A percentile compares a stretch with the other conserved stretches of the same genome.
phyloP scores from a whole-genome alignment of 2,113 vertebrate genomes.

The Eretmodus cyanostictus region DNA sequence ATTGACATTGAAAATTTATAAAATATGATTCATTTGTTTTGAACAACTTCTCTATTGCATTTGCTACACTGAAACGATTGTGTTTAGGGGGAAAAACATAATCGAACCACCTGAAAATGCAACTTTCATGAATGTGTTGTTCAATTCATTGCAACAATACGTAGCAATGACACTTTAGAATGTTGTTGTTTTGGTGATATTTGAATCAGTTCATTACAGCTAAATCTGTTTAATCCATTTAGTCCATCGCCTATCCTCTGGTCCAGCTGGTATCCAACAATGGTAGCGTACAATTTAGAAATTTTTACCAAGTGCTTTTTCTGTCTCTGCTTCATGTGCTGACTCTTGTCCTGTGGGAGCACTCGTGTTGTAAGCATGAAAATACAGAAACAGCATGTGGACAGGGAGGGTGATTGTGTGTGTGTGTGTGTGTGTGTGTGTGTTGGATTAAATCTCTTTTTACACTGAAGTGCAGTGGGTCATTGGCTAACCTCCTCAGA shows the following conservation, averaged over 20 bases:
- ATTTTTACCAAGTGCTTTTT: not conserved
- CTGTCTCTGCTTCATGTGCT: not conserved
- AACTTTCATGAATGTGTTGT: not conserved
- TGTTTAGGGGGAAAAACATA: not conserved
- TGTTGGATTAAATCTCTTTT: not conserved
- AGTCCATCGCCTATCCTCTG: not conserved
- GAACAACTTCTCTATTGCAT: not conserved
- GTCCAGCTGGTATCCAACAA: not conserved
- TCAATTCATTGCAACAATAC: not conserved
- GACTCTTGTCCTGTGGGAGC: not conserved
- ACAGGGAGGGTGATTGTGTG: not conserved
- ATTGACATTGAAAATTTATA: not conserved
- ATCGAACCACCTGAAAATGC: accelerated
- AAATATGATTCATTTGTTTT: not conserved
- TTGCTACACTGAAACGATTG: not conserved
- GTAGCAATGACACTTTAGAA: not conserved
- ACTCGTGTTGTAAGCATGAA: not conserved
- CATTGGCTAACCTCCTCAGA: not conserved
- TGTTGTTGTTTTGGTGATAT: not conserved
- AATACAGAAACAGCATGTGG: not conserved
- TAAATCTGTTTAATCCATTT: not conserved
- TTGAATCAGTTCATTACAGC: not conserved
- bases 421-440: not conserved
- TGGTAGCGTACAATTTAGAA: not conserved
- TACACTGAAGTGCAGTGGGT: not conserved